Evolutionary conservation across 2,797 vertebrate genomes (phyloP).

Genomic region (Anguilla pacifica): DNA sequence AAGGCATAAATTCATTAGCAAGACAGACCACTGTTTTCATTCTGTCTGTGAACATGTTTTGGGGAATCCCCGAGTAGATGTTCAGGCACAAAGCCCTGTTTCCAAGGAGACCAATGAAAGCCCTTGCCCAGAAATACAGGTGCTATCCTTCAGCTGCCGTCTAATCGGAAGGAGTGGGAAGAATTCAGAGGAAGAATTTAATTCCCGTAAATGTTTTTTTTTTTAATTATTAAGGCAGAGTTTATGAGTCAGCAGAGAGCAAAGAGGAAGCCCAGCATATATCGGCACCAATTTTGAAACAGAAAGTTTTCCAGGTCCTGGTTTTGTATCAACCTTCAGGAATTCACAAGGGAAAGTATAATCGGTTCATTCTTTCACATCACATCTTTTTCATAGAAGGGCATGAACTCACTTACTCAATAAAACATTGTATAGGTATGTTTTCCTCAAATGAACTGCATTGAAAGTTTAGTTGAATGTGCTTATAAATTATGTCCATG

Average conservation of each 20-base stretch:
- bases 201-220: not conserved
- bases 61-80: not conserved
- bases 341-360: not conserved
- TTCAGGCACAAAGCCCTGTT: not conserved
- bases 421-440: not conserved
- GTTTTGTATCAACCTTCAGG: not conserved
- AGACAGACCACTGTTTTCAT: not conserved
- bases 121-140: conserved; percentile 5
- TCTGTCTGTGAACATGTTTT: not conserved
- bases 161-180: not conserved
- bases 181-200: not conserved
- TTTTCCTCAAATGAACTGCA: not conserved
- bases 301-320: not conserved
- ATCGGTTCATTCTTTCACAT: not conserved
- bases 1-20: conserved; percentile 2
- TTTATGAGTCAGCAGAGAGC: not conserved
- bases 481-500: not conserved
- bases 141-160: not conserved
- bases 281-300: not conserved
- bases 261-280: not conserved
- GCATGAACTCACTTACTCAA: not conserved
- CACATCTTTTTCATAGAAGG: not conserved
- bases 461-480: not conserved
- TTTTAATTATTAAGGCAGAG: not conserved
- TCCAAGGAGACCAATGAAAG: not conserved